Percentiles rank a stretch among this genome's conserved stretches.
These are phyloP conservation scores for Emydocephalus ijimae DNA, from an alignment of 2,113 vertebrate genomes.

Conservation along the genomic window DNA sequence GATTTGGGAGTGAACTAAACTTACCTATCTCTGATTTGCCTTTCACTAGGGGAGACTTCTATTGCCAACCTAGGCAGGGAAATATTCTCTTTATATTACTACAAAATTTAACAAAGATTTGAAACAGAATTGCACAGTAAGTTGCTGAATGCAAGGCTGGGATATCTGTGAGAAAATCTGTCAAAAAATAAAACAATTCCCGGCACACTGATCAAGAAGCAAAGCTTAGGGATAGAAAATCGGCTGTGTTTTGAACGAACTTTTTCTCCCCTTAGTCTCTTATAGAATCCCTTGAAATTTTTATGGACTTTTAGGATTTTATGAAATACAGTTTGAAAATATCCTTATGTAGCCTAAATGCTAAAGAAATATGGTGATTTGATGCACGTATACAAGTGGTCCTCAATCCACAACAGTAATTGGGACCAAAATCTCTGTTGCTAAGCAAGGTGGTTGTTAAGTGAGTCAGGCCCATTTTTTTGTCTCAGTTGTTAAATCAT, in stretches of 20 bases:
- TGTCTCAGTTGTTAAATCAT: neutral
- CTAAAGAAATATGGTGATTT: neutral
- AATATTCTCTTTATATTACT: neutral
- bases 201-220: neutral
- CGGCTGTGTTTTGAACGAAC: neutral
- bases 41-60: neutral
- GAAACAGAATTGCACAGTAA: neutral
- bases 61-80: neutral
- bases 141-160: neutral
- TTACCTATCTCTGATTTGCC: slow-evolving; percentile 1
- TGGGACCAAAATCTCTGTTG: too few species aligned
- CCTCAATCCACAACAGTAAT: too few species aligned
- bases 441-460: neutral
- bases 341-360: neutral
- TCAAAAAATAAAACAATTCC: neutral
- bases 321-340: neutral
- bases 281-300: neutral
- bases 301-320: neutral
- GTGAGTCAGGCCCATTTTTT: neutral
- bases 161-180: neutral
- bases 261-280: neutral
- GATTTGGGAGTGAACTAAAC: neutral
- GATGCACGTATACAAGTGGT: neutral
- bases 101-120: neutral
- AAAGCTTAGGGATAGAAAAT: neutral